Conservation (phyloP, 2,797 vertebrate species). For the Buceros bicornis region DNA sequence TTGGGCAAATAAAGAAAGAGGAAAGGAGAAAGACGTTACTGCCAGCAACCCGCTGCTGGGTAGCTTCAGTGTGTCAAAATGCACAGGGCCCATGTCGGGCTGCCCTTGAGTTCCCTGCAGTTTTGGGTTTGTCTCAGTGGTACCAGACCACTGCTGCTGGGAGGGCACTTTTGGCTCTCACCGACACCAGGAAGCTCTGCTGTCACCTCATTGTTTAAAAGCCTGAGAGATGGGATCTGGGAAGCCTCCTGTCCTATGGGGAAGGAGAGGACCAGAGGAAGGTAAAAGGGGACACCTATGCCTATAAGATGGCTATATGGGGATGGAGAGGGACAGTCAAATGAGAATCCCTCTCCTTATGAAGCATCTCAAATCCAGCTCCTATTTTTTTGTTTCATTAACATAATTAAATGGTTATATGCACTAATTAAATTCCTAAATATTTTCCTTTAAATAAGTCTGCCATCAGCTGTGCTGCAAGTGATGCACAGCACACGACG, state of each 20-base stretch:
- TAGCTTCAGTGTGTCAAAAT: not conserved
- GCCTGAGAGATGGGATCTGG: not conserved
- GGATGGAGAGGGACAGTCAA: not conserved
- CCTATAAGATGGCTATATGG: not conserved
- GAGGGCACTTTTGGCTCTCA: not conserved
- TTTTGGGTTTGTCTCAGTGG: not conserved
- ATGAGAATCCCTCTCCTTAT: not conserved
- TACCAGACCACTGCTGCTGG: not conserved
- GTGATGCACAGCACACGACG: not conserved
- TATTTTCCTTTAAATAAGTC: not conserved
- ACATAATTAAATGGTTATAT: not conserved
- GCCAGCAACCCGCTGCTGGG: not conserved
- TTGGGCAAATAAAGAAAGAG: conserved; percentile 66
- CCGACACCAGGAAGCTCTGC: not conserved
- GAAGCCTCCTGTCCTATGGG: not conserved
- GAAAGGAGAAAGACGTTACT: not conserved
- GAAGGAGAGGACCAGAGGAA: not conserved
- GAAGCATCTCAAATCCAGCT: not conserved
- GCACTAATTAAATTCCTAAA: not conserved
- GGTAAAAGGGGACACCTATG: not conserved
- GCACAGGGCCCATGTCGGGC: not conserved
- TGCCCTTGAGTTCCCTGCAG: not conserved
- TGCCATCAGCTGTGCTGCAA: not conserved
- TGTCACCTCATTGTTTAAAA: not conserved
- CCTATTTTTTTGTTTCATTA: not conserved